Conservation (phyloP, 2,888 invertebrate species). For the Lasioglossum figueresi region DNA sequence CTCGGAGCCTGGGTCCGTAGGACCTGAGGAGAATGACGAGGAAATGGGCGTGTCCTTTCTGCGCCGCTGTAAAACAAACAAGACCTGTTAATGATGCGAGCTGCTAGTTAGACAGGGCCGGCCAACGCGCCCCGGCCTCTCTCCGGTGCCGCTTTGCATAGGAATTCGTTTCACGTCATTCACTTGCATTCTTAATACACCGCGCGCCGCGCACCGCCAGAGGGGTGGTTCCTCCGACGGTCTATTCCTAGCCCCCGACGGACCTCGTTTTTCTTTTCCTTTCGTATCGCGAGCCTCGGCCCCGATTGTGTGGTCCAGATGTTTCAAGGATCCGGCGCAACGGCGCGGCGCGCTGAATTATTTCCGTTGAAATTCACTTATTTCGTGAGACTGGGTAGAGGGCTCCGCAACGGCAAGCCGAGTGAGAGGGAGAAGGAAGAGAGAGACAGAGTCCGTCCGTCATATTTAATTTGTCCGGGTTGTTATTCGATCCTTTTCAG, state of each 20-base stretch:
- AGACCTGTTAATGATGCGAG: slow-evolving; percentile 78
- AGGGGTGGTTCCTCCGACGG: slow-evolving; percentile 53
- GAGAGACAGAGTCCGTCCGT: not conserved
- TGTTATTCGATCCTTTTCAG: not conserved
- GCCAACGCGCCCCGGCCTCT: slow-evolving; percentile 15
- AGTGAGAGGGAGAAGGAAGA: fast-evolving
- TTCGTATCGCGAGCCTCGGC: slow-evolving; percentile 40
- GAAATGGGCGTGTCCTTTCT: slow-evolving; percentile 75
- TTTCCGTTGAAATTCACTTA: not conserved
- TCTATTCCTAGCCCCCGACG: slow-evolving; percentile 58
- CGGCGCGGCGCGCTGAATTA: not conserved
- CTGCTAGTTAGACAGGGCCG: slow-evolving; percentile 69
- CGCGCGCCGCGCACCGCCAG: slow-evolving; percentile 62
- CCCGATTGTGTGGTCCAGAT: slow-evolving; percentile 22
- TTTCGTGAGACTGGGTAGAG: not conserved
- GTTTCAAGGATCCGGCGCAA: not conserved
- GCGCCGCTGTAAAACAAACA: slow-evolving; percentile 77
- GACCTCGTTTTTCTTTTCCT: slow-evolving; percentile 13
- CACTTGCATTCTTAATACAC: slow-evolving; percentile 71
- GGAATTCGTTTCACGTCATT: slow-evolving; percentile 79
- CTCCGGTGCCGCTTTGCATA: slow-evolving; percentile 73
- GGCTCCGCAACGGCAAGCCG: not conserved
- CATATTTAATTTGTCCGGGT: not conserved
- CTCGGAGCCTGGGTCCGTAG: slow-evolving; percentile 50
- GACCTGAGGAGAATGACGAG: slow-evolving; percentile 65